Percentiles rank a stretch among this genome's conserved stretches.
These are phyloP conservation scores for Macroglossus sobrinus DNA, from an alignment of 2,113 vertebrate species.

Conservation along the genomic window DNA sequence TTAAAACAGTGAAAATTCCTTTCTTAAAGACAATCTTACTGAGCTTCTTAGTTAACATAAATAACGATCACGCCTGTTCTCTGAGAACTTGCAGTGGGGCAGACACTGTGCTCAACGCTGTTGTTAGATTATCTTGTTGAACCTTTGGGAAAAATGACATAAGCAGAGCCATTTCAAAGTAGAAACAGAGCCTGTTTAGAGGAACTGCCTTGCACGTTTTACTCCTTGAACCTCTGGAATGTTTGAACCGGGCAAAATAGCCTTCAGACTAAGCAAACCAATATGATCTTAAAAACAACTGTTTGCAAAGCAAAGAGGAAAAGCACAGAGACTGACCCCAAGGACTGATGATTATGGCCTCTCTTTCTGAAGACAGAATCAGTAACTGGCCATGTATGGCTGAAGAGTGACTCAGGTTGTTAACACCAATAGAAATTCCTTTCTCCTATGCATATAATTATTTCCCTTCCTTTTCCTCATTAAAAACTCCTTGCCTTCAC, in stretches of 20 bases:
- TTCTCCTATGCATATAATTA: not conserved
- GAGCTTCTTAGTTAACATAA: not conserved
- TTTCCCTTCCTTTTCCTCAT: not conserved
- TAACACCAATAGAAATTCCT: not conserved
- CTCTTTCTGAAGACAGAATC: not conserved
- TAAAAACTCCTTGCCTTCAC: not conserved
- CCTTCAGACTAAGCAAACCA: not conserved
- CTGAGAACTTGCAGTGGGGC: not conserved
- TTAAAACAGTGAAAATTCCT: not conserved
- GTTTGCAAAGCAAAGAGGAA: not conserved
- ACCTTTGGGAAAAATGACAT: not conserved
- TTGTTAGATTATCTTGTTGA: not conserved
- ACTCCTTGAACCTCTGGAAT: not conserved
- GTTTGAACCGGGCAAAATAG: not conserved
- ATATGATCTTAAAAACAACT: not conserved
- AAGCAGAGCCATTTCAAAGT: not conserved
- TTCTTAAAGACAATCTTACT: not conserved
- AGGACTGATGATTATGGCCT: too few species aligned
- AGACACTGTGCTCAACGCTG: not conserved
- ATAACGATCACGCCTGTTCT: not conserved
- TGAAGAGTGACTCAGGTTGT: not conserved
- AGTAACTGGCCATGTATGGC: not conserved
- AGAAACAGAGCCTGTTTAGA: not conserved
- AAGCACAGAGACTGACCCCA: not conserved
- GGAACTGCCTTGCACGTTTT: not conserved